phyloP scores from a whole-genome alignment of 1,140 invertebrate genomes.

The Luehdorfia chinensis region DNA sequence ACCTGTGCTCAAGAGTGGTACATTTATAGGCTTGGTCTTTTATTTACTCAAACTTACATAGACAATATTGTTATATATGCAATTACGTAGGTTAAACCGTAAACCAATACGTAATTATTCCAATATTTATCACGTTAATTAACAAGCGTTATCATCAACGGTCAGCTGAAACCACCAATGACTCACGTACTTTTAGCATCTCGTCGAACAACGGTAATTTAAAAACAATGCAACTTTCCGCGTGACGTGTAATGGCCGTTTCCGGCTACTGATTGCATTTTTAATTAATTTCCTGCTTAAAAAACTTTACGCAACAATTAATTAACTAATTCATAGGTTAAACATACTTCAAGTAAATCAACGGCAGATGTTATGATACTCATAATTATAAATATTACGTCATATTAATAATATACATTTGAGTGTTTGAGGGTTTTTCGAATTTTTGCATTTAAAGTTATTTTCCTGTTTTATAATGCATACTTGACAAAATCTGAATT shows the following conservation, averaged over 20 bases:
- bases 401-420: too few relatives aligned
- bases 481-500: too few relatives aligned
- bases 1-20: too few relatives aligned
- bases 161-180: neutral
- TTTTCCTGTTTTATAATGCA: too few relatives aligned
- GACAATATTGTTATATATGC: too few relatives aligned
- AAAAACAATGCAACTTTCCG: slow-evolving; percentile 11
- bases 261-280: slow-evolving; percentile 11
- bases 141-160: neutral
- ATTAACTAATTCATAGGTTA: neutral
- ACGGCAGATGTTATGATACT: neutral
- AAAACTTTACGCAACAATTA: too few relatives aligned
- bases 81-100: neutral
- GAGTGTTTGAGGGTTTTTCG: too few relatives aligned
- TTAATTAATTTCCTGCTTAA: slow-evolving; percentile 5
- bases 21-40: too few relatives aligned
- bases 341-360: neutral
- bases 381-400: neutral
- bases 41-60: too few relatives aligned
- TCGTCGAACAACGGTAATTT: slow-evolving; percentile 10
- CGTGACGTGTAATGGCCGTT: slow-evolving; percentile 7
- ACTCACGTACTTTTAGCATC: slow-evolving; percentile 8
- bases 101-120: too few relatives aligned
- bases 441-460: too few relatives aligned
- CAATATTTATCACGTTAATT: neutral